Base-by-base conservation (phyloP, 2,797 vertebrate species). In the Gambelia wislizenii region DNA sequence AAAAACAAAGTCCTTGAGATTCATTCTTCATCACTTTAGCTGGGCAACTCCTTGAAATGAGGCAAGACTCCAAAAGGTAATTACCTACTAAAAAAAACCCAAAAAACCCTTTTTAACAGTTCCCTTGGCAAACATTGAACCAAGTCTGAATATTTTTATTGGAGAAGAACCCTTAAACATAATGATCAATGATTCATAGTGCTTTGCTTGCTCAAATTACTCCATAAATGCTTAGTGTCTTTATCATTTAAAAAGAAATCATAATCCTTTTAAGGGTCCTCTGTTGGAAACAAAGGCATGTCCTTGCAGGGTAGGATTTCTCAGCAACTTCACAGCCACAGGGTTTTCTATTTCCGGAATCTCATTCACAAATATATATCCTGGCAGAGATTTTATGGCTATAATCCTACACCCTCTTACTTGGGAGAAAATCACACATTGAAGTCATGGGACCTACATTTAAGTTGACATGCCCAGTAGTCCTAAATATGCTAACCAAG, bases 211-310 rank as follows among this genome's bases (percentile, higher is more conserved):
- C 39, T 86, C 56, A 77, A 61, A 86, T 59, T 76, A 30, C 36
- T 77, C 8, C 56, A 44, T 27, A 33, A 85, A 59, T 84, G n/a
- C 33, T 72, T 39, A 39, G 18, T 49, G 25, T 70, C 33, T 84
- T 84, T 84, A 54, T 72, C 22, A n/a, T 54, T 84, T 72, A 36
- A 52, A 59, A 83, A 85, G 25, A 85, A 85, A 59, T 36, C 20
- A 54, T 59, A 59, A 56, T 85, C 49, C 22, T 74, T 74, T 54
- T 75, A 47, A 84, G 33, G n/a, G n/a, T 12, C 83, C 69, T 33
- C 36, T 75, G 5, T 13, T 74, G 49, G 44, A 74, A 85, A 56
- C 22, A 25, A 74, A 27, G 67, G 33, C 33, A 10, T n/a, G 64
- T 30, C 30, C 13, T 44, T 64, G 12, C 39, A 30, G 20, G 13